phyloP scores from a whole-genome alignment of 2,113 vertebrate species.

The Tachysurus vachellii region DNA sequence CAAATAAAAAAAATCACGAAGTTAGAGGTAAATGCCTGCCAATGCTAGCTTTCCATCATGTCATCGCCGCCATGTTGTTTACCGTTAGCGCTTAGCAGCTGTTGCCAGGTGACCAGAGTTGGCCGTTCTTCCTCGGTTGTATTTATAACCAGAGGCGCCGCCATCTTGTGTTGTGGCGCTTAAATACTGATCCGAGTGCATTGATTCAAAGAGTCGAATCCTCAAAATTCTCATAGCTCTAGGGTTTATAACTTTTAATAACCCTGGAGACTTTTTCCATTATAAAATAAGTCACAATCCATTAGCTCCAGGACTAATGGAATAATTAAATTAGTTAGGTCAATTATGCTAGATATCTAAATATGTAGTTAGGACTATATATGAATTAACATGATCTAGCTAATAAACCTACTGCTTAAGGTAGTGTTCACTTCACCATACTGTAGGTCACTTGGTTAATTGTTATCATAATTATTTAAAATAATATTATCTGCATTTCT shows the following conservation, averaged over 20 bases:
- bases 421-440: no score
- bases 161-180: slow-evolving; percentile 1
- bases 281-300: not conserved
- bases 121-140: slow-evolving; percentile 2
- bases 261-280: not conserved
- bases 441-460: no score
- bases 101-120: slow-evolving; percentile 41
- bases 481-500: no score
- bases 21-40: not conserved
- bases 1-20: not conserved
- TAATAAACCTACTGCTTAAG: no score
- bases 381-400: no score
- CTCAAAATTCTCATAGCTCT: not conserved
- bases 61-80: slow-evolving; percentile 34
- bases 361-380: no score
- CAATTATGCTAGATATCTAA: no score
- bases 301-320: not conserved
- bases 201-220: not conserved
- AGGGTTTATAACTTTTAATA: not conserved
- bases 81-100: slow-evolving; percentile 27
- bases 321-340: not conserved
- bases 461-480: no score
- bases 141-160: not conserved
- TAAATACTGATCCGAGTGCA: not conserved
- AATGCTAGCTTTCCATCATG: not conserved